Base-by-base conservation (phyloP, 2,113 vertebrate genomes). In the Phoxinus phoxinus region DNA sequence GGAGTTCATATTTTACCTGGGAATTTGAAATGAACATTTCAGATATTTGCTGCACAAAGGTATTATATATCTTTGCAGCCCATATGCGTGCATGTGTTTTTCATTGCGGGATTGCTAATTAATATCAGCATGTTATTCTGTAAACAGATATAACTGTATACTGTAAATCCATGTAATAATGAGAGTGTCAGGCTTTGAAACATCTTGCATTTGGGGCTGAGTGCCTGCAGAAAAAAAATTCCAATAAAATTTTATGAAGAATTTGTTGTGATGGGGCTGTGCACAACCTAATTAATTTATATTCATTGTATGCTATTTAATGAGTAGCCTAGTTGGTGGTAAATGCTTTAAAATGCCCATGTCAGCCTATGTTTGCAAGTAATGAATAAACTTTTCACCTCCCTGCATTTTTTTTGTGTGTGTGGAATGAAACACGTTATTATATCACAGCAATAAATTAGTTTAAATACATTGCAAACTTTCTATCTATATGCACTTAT, bases 1-100 rank as follows among this genome's bases (percentile, higher is more conserved):
- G 32, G 65, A 41, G 13, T 4, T 78, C 53, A 53, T 53, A 41
- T 37, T 37, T 37, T 78, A 58, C 21, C 21, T 59, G 1, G 53
- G 30, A 32, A 37, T 37, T 37, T 37, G 35, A 37, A 37, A 37
- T 37, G 35, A 37, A 37, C 35, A 37, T 35, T 35, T 41, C 51
- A 59, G 7, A 41, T 41, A 32, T 35, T 79, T 37, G 23, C 23
- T 37, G 12, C 32, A n/a, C 23, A 79, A 41, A 61, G 56, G 32
- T 25, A 61, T n/a, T n/a, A n/a, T n/a, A n/a, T n/a, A n/a, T 79
- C 76, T 79, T 59, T 79, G 5, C 56, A 79, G 76, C 32, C 35
- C 76, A 79, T 56, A 15, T 78, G 58, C 9, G 5, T 61, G 76
- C 32, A 61, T 79, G 76, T 19, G 56, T 61, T 59, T 79, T 58